phyloP scores from a whole-genome alignment of 2,113 vertebrate species.

The Suricata suricatta region DNA sequence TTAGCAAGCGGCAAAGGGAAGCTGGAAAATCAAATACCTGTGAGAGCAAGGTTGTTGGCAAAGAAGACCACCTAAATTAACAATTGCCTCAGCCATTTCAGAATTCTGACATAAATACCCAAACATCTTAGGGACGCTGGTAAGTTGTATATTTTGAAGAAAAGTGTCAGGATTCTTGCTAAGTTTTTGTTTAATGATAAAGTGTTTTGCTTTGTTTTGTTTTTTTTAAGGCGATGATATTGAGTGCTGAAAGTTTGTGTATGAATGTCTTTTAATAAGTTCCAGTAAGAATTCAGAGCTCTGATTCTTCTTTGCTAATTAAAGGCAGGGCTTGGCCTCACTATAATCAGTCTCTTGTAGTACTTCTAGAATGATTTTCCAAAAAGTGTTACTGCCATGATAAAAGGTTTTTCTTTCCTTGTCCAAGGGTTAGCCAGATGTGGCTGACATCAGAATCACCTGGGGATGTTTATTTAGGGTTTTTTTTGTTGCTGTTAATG shows the following conservation, averaged over 20 bases:
- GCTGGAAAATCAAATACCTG: background rate
- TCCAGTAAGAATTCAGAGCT: background rate
- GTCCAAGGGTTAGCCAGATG: background rate
- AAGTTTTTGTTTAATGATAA: background rate
- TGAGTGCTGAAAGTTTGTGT: background rate
- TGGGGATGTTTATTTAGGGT: background rate
- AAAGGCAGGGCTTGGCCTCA: background rate
- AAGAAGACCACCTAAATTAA: background rate
- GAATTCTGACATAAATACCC: background rate
- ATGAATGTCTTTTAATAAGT: background rate
- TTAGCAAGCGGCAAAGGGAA: background rate
- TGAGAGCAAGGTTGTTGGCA: background rate
- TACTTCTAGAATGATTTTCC: background rate
- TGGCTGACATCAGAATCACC: background rate
- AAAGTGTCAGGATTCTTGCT: background rate
- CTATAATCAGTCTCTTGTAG: background rate
- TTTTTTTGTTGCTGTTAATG: background rate
- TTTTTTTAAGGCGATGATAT: background rate
- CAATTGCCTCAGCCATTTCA: background rate
- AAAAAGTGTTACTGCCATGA: background rate
- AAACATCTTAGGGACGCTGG: background rate
- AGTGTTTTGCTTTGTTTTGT: background rate
- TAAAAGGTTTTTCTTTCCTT: constrained; percentile 16
- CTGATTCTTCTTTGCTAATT: background rate
- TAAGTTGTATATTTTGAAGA: background rate